These are phyloP conservation scores for Zoanthus gigantus DNA, from an alignment of 92 coral and sea anemone genomes.

Conservation along the genomic window DNA sequence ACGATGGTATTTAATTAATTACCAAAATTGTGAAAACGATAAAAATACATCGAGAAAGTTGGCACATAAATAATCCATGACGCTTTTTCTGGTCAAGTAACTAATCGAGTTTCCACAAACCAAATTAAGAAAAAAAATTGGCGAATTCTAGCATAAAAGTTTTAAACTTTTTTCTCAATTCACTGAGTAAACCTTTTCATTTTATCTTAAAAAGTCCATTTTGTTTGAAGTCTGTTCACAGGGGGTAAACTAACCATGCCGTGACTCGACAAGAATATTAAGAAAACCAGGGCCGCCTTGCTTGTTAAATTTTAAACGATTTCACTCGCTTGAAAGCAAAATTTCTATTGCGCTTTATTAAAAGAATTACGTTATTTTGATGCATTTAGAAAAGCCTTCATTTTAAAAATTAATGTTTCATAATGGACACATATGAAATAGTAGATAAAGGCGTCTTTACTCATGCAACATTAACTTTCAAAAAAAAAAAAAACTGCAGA, in stretches of 20 bases:
- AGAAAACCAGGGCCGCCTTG: conserved; percentile 45
- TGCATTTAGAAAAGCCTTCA: conserved; percentile 51
- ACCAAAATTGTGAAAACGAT: conserved; percentile 46
- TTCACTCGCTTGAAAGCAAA: conserved; percentile 54
- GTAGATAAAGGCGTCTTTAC: conserved; percentile 59
- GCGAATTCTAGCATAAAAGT: background rate
- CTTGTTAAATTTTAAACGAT: conserved; percentile 64
- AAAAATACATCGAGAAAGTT: conserved; percentile 33
- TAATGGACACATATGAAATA: conserved; percentile 70
- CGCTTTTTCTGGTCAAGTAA: conserved; percentile 20
- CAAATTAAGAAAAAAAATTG: conserved; percentile 9
- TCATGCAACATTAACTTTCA: background rate
- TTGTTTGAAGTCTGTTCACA: conserved; percentile 8
- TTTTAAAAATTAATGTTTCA: conserved; percentile 78
- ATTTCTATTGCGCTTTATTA: conserved; percentile 74
- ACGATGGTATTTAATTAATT: conserved; percentile 51
- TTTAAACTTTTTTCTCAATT: background rate
- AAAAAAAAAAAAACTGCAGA: background rate
- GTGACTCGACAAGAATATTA: conserved; percentile 55
- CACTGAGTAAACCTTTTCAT: background rate
- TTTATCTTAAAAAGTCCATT: conserved; percentile 5
- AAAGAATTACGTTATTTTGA: conserved; percentile 79
- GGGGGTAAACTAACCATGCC: conserved; percentile 57
- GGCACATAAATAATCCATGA: conserved; percentile 34
- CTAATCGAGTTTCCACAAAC: conserved; percentile 25